Base-by-base conservation (phyloP, 2,797 vertebrate species). In the Notolabrus celidotus region DNA sequence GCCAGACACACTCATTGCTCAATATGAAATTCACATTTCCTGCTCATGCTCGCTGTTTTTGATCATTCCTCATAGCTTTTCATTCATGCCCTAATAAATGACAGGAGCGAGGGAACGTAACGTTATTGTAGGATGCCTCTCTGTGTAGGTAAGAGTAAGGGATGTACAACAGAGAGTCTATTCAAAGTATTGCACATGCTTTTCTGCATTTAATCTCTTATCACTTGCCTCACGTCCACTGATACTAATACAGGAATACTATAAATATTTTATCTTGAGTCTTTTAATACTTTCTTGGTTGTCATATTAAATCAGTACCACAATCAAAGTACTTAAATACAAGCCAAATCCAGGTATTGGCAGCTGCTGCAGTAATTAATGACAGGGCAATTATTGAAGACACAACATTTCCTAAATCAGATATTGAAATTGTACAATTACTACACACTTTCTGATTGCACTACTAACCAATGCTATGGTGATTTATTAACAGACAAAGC, bases 21-120 rank as follows among this genome's bases (percentile, higher is more conserved):
- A 64, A 65, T 79, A 82, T 86, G 77, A 89, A 90, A 86, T 77
- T 61, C 71, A 81, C 71, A 67, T 84, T 88, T 88, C 85, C 85
- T 88, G 67, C 84, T 66, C 65, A 36, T 23, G 77, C 71, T 77
- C 29, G 75, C 75, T 85, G 79, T 41, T 74, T 86, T 84, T 82
- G 56, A 83, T 88, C 68, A 74, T 75, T 78, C 69, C 55, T 80
- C 67, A 64, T 56, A 51, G 68, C 51, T 74, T 81, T 84, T 86
- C 70, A 81, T 82, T 70, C 55, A 71, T 62, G 77, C 54, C 67
- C 60, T 66, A 72, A 84, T 85, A 71, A 80, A 76, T 63, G 23
- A 71, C 42, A 61, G 50, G 67, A 43, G 41, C 66, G 58, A 50
- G 10, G 39, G 6, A 17, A 68, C 71, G 74, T 51, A 16, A 20